Evolutionary conservation across 1,140 invertebrate genomes (phyloP).

Genomic region (Liolophura sinensis): DNA sequence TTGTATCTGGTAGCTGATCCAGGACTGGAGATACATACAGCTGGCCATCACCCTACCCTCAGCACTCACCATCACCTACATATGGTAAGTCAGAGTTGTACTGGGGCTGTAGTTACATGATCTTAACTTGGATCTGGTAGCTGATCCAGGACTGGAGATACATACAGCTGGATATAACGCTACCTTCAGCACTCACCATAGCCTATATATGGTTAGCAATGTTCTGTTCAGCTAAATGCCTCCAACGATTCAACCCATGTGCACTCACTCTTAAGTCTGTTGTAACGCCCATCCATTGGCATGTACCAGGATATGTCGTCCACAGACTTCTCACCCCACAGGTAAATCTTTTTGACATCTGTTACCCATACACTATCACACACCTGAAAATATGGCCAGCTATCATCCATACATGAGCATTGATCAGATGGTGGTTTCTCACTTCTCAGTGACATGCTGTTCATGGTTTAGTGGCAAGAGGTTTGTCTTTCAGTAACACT

Average conservation of each 20-base stretch:
- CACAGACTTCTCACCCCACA: not conserved
- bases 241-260: not conserved
- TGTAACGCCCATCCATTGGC: not conserved
- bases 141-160: constrained; percentile 55
- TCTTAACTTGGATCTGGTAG: not conserved
- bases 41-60: constrained; percentile 43
- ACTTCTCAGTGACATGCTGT: too few species aligned
- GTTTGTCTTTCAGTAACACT: too few species aligned
- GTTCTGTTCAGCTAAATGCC: not conserved
- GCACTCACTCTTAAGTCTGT: not conserved
- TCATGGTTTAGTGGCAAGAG: too few species aligned
- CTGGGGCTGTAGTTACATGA: too few species aligned
- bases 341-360: not conserved
- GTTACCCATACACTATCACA: too few species aligned
- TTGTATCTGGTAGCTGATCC: constrained; percentile 51
- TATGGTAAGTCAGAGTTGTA: constrained; percentile 31
- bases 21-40: constrained; percentile 59
- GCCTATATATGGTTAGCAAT: constrained; percentile 41
- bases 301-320: not conserved
- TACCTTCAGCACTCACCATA: constrained; percentile 24
- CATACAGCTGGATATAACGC: constrained; percentile 52
- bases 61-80: constrained; percentile 32
- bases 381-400: too few species aligned
- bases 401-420: too few species aligned
- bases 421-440: too few species aligned